Evolutionary conservation across 2,797 vertebrate species (phyloP), one percentile per base, ranked within the genome.

Genomic region (Botia almorhae): DNA sequence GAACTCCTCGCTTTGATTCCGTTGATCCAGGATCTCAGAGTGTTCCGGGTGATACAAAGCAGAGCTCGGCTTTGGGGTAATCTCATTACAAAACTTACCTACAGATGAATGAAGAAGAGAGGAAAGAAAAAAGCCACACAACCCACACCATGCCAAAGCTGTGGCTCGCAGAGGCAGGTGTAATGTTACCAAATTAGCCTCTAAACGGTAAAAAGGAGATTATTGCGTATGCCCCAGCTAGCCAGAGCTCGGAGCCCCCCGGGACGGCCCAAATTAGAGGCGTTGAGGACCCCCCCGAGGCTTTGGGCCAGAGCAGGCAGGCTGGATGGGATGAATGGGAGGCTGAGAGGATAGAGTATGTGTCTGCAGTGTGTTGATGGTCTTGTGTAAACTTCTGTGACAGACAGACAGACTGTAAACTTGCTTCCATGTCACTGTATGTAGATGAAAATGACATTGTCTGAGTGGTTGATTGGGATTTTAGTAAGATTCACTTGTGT

Each of bases 161-260:
- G 86, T 84, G 89, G 92, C 93, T 92, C 91, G 91, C 87, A 87
- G 91, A 94, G 92, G 92, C 93, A 94, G 93, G 93, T 94, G 92
- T 94, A 94, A 93, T 93, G 92, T 94, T 95, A 93, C 92, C 93
- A 94, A 94, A 95, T 95, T 95, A 95, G 92, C 91, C 92, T 92
- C 92, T 94, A 95, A 95, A 94, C 87, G 91, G 89, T 94, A 94
- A 93, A 95, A 94, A 94, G 93, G 92, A 94, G 94, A 95, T 95
- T 94, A 94, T 93, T 93, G 91, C 93, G 92, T 93, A 94, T 92
- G 89, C 81, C 90, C 90, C 90, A 90, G 90, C 92, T 90, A 93
- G 92, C 91, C 92, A 90, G 91, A 91, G 92, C 92, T 93, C 90
- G 91, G 91, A 93, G 88, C 75, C 91, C 92, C 90, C 43, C 67